Base-by-base conservation (phyloP, 2,113 vertebrate genomes). In the Sitta europaea region DNA sequence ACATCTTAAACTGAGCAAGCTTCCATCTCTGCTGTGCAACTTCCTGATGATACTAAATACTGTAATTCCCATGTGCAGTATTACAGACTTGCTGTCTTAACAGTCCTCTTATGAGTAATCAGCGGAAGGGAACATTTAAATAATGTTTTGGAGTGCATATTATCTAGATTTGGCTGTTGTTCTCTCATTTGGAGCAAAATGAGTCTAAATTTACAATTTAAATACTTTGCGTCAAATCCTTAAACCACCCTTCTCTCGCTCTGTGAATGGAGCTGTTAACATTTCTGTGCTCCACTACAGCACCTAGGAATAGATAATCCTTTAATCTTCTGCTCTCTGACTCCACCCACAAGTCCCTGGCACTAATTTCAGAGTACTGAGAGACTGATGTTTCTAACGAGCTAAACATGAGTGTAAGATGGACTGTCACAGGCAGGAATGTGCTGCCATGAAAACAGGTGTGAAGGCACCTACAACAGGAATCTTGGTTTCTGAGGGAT, bases 101-200 rank as follows among this genome's bases (percentile, higher is more conserved):
- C 51, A 81, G 77, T 82, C 51, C 71, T 89, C 58, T 88, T 84
- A 86, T 15, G 24, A 87, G 68, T 86, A 66, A 77, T 86, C 88
- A 79, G 42, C 48, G n/a, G 40, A 91, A 96, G n/a, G 38, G 61
- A 96, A 92, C 50, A 95, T 78, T 93, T 85, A 96, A 96, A 79
- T 85, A 93, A 91, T 80, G 54, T 87, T 96, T 94, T 91, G 94
- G 55, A 94, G 86, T 19, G 36, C 58, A 23, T 82, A 81, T 79
- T 86, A 81, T 74, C 90, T 85, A 88, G 70, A 90, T 76, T 86
- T 94, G 80, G 73, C 65, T 71, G 77, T 75, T 95, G 58, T 87
- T 87, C 51, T 91, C 86, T 86, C 86, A 91, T 96, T 95, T 84
- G 79, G 54, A 93, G 58, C 42, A 94, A 97, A 89, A 88, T 28